Evolutionary conservation across 1,140 invertebrate genomes (phyloP), one percentile per base, ranked within the genome.

Genomic region (Pomacea maculata): DNA sequence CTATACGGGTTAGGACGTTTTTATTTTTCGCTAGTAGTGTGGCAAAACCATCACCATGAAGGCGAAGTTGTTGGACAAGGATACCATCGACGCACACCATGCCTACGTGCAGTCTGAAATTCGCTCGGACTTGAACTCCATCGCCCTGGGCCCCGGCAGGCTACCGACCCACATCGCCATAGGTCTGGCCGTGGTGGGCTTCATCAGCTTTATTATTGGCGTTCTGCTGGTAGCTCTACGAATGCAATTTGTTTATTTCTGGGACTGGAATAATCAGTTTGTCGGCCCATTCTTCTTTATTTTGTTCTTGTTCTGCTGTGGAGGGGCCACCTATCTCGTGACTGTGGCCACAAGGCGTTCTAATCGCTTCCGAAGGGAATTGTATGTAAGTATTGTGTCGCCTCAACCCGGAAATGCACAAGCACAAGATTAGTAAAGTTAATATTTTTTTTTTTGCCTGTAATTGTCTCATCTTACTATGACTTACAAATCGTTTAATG

Each of bases 61-160:
- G 80, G 85, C 84, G 34, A 85, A 81, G 57, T 83, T 83, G 57
- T 84, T 86, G 68, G 88, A 90, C 75, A 88, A 89, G 67, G 87
- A 87, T 71, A 90, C 89, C 0, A 87, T 90, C 45, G 86, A 88
- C 70, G 86, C 88, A 5, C 89, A 89, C 80, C 88, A 88, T 82
- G 76, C 85, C n/a, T 89, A 84, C 61, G 80, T 90, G 1, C 88
- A 90, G 77, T 75, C 81, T 1, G 82, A 85, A 64, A 89, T 90
- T 71, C 84, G 86, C 70, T 81, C 80, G 25, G 85, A 88, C 74
- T 74, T 90, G 19, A 90, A 89, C 80, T 86, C 86, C 8, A 78
- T 89, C 7, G 75, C 74, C 0, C 77, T 90, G 8, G 89, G 89
- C 1, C 89, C 88, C 52, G 89, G 85, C 12, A 77, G 79, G 64